Evolutionary conservation across 2,888 invertebrate species (phyloP).

Genomic region (Eueremaeus valkanovi): DNA sequence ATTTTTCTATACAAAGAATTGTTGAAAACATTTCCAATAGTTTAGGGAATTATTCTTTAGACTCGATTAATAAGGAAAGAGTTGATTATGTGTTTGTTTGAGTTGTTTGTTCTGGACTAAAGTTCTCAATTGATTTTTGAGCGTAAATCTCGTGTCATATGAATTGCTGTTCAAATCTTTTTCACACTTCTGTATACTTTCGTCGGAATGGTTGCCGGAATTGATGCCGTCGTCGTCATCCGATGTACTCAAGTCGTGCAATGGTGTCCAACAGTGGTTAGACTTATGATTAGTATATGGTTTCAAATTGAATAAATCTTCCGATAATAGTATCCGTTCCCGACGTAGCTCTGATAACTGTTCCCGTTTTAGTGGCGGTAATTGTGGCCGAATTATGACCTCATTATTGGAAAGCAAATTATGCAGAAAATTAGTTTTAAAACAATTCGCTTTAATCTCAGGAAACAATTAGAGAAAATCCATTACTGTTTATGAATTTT

Average conservation of each 20-base stretch:
- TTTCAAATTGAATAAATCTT: conserved; percentile 37
- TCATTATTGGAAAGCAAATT: too few relatives aligned
- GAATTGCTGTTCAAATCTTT: conserved; percentile 16
- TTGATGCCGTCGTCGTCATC: conserved; percentile 41
- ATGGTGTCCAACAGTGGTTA: conserved; percentile 39
- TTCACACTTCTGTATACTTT: conserved; percentile 31
- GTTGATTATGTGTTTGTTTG: conserved; percentile 10
- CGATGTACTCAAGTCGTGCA: conserved; percentile 39
- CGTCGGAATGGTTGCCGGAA: conserved; percentile 36
- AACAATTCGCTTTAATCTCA: not conserved
- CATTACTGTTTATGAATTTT: not conserved
- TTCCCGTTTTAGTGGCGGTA: conserved; percentile 37
- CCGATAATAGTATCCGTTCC: conserved; percentile 29
- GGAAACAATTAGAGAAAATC: conserved; percentile 5
- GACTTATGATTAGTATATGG: not conserved
- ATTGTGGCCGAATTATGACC: conserved; percentile 36
- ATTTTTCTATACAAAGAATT: too few relatives aligned
- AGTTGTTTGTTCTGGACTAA: conserved; percentile 35
- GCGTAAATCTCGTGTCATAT: conserved; percentile 39
- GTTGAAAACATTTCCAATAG: too few relatives aligned
- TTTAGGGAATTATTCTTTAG: not conserved
- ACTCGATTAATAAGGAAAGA: conserved; percentile 9
- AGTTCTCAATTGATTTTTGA: conserved; percentile 40
- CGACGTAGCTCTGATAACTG: not conserved
- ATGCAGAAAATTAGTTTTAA: too few relatives aligned